These are phyloP conservation scores for Hypanus sabinus DNA, from an alignment of 2,113 vertebrate species.

Conservation along the genomic window DNA sequence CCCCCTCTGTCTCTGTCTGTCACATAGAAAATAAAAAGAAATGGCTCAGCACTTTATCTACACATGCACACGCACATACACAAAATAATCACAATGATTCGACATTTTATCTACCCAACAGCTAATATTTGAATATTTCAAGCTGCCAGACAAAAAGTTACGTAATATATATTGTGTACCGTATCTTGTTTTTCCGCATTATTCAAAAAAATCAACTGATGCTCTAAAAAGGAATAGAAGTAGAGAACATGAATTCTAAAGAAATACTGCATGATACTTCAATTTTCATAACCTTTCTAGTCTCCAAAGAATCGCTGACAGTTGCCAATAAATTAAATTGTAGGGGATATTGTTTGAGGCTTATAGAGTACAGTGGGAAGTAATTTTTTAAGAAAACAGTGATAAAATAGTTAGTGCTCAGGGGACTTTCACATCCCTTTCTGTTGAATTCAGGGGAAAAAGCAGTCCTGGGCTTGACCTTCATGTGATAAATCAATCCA, in stretches of 20 bases:
- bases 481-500: slow-evolving; percentile 64
- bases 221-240: background rate
- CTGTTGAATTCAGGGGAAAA: slow-evolving; percentile 47
- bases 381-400: slow-evolving; percentile 35
- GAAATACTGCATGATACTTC: slow-evolving; percentile 11
- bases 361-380: slow-evolving; percentile 33
- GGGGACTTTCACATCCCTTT: slow-evolving; percentile 20
- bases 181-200: background rate
- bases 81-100: background rate
- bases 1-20: background rate
- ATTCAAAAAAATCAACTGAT: background rate
- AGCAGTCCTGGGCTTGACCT: slow-evolving; percentile 64
- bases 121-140: background rate
- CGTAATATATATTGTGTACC: background rate
- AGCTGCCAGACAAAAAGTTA: background rate
- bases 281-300: slow-evolving; percentile 21
- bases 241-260: background rate
- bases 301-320: slow-evolving; percentile 16
- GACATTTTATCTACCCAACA: no score
- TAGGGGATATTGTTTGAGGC: background rate
- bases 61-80: background rate
- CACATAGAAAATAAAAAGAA: no score
- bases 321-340: slow-evolving; percentile 35
- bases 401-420: slow-evolving; percentile 36
- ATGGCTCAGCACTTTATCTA: no score